Percentiles rank a stretch among this genome's conserved stretches.
Conservation (phyloP, 2,888 invertebrate species). For the Lasioglossum figueresi region DNA sequence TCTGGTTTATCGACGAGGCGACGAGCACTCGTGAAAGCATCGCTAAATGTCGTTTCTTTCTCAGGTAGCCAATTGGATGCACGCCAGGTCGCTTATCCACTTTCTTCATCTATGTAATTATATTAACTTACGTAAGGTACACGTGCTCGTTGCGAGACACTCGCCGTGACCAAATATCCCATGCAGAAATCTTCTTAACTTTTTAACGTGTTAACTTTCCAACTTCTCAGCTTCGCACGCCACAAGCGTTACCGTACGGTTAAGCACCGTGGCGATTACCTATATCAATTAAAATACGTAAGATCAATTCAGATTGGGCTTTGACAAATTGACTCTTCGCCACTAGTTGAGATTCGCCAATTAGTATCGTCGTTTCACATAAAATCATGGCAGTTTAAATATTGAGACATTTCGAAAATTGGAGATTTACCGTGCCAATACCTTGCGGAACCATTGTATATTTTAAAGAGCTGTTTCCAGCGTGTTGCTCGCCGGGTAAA, state of each 20-base stretch:
- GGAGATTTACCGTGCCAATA: neutral
- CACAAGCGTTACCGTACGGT: neutral
- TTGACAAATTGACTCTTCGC: too few relatives aligned
- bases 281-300: neutral
- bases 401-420: neutral
- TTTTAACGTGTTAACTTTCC: neutral
- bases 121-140: slow-evolving; percentile 36
- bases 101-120: slow-evolving; percentile 50
- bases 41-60: slow-evolving; percentile 53
- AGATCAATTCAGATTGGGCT: neutral
- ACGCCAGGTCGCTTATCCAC: slow-evolving; percentile 42
- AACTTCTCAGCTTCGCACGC: neutral
- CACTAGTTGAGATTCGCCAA: neutral
- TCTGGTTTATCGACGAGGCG: slow-evolving; percentile 14
- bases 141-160: neutral
- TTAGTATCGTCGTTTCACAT: neutral
- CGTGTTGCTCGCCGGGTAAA: neutral
- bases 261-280: neutral
- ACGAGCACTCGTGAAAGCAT: slow-evolving; percentile 18
- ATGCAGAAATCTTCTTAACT: slow-evolving; percentile 5
- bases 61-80: slow-evolving; percentile 39
- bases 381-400: neutral
- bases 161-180: neutral
- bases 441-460: neutral
- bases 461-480: neutral